A percentile compares a stretch with the other conserved stretches of the same genome.
Evolutionary conservation across 2,113 vertebrate species (phyloP).

Genomic region (Dolichallabes microphthalmus): DNA sequence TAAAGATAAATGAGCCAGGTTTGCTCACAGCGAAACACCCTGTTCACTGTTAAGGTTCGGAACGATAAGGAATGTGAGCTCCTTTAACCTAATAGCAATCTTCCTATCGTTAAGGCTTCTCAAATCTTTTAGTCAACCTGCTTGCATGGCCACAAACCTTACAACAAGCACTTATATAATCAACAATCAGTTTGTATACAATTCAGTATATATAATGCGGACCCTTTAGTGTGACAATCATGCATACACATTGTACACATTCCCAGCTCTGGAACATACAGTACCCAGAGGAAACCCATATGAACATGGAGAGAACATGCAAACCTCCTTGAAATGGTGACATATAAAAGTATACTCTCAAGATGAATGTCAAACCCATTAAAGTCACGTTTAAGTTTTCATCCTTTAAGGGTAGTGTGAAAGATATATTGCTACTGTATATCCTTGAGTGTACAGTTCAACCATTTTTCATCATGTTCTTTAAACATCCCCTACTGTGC

Average conservation of each 20-base stretch:
- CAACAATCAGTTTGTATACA: not conserved
- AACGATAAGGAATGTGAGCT: not conserved
- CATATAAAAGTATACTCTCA: not conserved
- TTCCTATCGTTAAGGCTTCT: not conserved
- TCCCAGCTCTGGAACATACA: not conserved
- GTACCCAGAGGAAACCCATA: not conserved
- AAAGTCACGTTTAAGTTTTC: not conserved
- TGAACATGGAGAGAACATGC: not conserved
- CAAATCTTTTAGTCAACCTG: not conserved
- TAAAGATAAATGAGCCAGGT: not conserved
- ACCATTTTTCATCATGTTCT: conserved; percentile 8
- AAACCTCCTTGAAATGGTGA: not conserved
- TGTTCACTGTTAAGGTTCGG: not conserved
- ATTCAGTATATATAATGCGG: not conserved
- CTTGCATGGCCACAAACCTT: not conserved
- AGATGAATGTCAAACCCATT: not conserved
- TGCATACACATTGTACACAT: not conserved
- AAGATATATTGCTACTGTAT: conserved; percentile 10
- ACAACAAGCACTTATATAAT: not conserved
- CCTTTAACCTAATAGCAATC: not conserved
- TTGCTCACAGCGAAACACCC: not conserved
- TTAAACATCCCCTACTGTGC: not conserved
- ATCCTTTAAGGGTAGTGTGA: not conserved
- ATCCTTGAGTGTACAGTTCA: not conserved
- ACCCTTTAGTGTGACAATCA: not conserved